These are phyloP conservation scores for Tholera decimalis DNA, from an alignment of 2,888 invertebrate genomes.

Conservation along the genomic window DNA sequence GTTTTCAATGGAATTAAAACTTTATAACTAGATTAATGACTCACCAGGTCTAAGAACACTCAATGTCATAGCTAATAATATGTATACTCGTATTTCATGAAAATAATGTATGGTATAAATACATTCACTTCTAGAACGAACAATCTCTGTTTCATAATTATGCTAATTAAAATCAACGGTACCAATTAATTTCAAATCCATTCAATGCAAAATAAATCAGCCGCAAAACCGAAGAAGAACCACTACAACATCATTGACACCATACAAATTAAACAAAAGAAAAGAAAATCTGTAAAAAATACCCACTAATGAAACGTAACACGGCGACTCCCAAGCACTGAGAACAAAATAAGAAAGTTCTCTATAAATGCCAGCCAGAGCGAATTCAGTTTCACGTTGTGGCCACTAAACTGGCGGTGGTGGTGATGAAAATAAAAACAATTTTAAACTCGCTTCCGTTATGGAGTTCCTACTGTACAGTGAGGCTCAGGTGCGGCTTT, in stretches of 20 bases:
- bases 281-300: conserved; percentile 40
- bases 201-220: not conserved
- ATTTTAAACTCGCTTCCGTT: not conserved
- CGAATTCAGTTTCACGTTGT: conserved; percentile 41
- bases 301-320: conserved; percentile 54
- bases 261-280: conserved; percentile 33
- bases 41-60: too few species aligned
- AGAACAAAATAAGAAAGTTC: conserved; percentile 61
- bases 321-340: conserved; percentile 41
- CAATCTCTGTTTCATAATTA: not conserved
- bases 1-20: too few species aligned
- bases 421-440: not conserved
- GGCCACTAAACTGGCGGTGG: conserved; percentile 1
- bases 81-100: too few species aligned
- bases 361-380: conserved; percentile 46
- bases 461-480: too few species aligned
- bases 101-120: too few species aligned
- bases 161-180: not conserved
- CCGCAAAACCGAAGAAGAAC: not conserved
- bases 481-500: too few species aligned
- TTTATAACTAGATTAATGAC: too few species aligned
- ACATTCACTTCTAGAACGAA: not conserved
- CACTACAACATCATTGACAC: conserved; percentile 2
- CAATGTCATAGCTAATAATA: too few species aligned
- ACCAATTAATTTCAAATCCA: not conserved